phyloP scores from a whole-genome alignment of 2,113 vertebrate genomes.

The Xenopus laevis region DNA sequence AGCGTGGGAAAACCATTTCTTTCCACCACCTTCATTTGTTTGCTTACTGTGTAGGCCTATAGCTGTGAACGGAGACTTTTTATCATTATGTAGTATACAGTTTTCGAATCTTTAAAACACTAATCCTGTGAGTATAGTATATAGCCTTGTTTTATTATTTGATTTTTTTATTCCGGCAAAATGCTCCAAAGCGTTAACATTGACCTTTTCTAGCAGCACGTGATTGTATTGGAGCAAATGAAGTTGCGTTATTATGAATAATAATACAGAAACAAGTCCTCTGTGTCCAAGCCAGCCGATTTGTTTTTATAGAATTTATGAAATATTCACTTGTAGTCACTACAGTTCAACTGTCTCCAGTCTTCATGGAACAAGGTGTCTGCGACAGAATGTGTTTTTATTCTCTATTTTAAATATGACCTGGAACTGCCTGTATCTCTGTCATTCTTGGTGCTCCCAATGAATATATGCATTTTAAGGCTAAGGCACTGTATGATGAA shows the following conservation, averaged over 20 bases:
- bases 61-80: constrained; percentile 89
- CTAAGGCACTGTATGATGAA: neutral
- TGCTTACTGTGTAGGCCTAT: constrained; percentile 96
- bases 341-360: too few species aligned
- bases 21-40: constrained; percentile 54
- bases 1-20: constrained; percentile 47
- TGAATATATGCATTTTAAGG: constrained; percentile 6
- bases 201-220: constrained; percentile 46
- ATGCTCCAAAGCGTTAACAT: constrained; percentile 52
- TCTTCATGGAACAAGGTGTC: too few species aligned
- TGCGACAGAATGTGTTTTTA: neutral
- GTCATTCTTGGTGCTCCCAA: constrained; percentile 27
- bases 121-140: constrained; percentile 63
- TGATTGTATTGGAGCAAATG: constrained; percentile 57
- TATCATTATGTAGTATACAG: constrained; percentile 73
- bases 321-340: too few species aligned
- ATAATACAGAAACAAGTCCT: too few species aligned
- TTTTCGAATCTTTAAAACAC: constrained; percentile 67
- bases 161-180: constrained; percentile 49
- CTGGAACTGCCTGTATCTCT: neutral
- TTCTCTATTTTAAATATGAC: neutral
- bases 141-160: constrained; percentile 14
- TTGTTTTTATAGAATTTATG: neutral
- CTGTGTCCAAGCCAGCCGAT: neutral
- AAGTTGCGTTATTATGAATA: too few species aligned